These are phyloP conservation scores for Bhutanitis thaidina DNA, from an alignment of 2,888 invertebrate genomes.

Conservation along the genomic window DNA sequence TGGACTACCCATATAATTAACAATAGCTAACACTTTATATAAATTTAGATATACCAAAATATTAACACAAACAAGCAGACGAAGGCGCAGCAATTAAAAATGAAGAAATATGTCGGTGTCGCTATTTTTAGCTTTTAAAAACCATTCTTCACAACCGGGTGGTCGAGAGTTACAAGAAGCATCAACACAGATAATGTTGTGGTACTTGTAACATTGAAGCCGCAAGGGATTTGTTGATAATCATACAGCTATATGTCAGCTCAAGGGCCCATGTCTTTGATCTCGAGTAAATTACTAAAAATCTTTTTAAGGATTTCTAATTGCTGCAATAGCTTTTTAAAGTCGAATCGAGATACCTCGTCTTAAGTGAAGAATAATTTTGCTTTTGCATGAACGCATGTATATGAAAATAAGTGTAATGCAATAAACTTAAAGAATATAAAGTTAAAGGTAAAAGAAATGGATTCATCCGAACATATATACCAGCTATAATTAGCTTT, in stretches of 20 bases:
- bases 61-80: too few species aligned
- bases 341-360: neutral
- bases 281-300: conserved; percentile 58
- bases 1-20: too few species aligned
- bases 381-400: neutral
- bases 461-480: too few species aligned
- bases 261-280: conserved; percentile 62
- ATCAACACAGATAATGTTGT: conserved; percentile 23
- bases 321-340: conserved; percentile 45
- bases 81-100: too few species aligned
- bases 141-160: neutral
- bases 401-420: too few species aligned
- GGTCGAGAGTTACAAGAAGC: neutral
- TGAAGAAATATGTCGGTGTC: too few species aligned
- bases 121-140: neutral
- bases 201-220: conserved; percentile 30
- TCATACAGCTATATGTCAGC: conserved; percentile 46
- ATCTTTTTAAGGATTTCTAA: conserved; percentile 40
- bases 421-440: too few species aligned
- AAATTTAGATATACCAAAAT: too few species aligned
- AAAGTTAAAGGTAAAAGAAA: too few species aligned
- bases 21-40: too few species aligned
- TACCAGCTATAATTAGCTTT: too few species aligned
- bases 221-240: conserved; percentile 22
- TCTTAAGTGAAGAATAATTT: neutral